A percentile compares a stretch with the other conserved stretches of the same genome.
Evolutionary conservation across 1,140 invertebrate species (phyloP).

Genomic region (Conus ventricosus): DNA sequence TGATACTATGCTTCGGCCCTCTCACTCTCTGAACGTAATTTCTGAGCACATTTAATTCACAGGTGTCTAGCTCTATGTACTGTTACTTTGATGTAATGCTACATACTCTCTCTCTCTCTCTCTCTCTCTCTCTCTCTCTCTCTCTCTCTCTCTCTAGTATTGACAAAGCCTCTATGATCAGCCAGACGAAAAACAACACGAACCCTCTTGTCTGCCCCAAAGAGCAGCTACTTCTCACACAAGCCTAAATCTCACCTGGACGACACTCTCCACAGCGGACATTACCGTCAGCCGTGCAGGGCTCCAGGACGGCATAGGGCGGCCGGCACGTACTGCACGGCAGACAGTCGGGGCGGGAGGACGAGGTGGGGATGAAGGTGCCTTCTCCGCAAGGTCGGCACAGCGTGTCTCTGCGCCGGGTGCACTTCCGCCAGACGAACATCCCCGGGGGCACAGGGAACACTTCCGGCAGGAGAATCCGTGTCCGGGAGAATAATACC

Average conservation of each 20-base stretch:
- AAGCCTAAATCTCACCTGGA: background rate
- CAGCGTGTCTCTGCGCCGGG: background rate
- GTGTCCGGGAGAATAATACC: slow-evolving; percentile 17
- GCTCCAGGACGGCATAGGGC: background rate
- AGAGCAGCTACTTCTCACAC: too few species aligned
- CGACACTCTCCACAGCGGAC: slow-evolving; percentile 18
- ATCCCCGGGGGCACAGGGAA: slow-evolving; percentile 27
- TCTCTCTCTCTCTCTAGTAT: too few species aligned
- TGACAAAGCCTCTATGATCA: too few species aligned
- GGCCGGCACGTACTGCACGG: background rate
- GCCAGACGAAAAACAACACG: too few species aligned
- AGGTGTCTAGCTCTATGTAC: too few species aligned
- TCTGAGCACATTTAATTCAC: too few species aligned
- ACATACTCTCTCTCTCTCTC: too few species aligned
- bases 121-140: too few species aligned
- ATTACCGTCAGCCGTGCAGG: background rate
- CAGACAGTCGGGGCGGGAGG: background rate
- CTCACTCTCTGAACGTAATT: too few species aligned
- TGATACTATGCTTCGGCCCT: too few species aligned
- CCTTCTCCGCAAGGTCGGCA: slow-evolving; percentile 12
- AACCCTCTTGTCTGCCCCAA: too few species aligned
- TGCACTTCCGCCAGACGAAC: background rate
- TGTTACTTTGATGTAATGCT: too few species aligned
- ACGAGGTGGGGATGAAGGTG: slow-evolving; percentile 15
- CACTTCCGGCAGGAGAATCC: slow-evolving; percentile 26